Conservation (phyloP, 1,140 invertebrate genomes). For the Psilanteris sp. region DNA sequence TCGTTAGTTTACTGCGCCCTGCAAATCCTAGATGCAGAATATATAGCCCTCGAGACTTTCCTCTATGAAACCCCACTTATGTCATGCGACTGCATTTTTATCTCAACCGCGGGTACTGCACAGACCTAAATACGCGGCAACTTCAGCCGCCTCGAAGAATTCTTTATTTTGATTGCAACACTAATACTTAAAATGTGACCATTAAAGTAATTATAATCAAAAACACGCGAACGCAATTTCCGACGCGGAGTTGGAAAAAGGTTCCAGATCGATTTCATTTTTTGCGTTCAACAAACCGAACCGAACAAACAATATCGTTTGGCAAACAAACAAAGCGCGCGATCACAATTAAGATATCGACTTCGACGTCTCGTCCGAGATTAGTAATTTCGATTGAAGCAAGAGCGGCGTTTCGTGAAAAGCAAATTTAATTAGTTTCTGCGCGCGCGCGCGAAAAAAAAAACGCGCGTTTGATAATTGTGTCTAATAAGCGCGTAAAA, state of each 20-base stretch:
- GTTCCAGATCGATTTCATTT: not conserved
- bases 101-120: conserved; percentile 41
- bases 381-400: too few relatives aligned
- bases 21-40: conserved; percentile 50
- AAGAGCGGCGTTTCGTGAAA: not conserved
- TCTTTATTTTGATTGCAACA: conserved; percentile 56
- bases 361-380: not conserved
- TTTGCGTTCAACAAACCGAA: not conserved
- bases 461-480: conserved; percentile 18
- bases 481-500: conserved; percentile 38
- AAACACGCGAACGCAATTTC: conserved; percentile 21
- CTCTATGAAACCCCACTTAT: conserved; percentile 54
- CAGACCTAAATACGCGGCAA: conserved; percentile 49
- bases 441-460: not conserved
- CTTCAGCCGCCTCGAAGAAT: conserved; percentile 33
- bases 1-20: conserved; percentile 35
- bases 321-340: not conserved
- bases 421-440: not conserved
- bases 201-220: conserved; percentile 37
- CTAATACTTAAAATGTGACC: conserved; percentile 35
- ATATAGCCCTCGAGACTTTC: conserved; percentile 62
- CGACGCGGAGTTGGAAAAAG: not conserved
- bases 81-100: conserved; percentile 60
- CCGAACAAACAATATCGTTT: conserved; percentile 1
- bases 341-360: conserved; percentile 12